Conservation (phyloP, 2,888 invertebrate genomes). For the Ephialtes manifestator region DNA sequence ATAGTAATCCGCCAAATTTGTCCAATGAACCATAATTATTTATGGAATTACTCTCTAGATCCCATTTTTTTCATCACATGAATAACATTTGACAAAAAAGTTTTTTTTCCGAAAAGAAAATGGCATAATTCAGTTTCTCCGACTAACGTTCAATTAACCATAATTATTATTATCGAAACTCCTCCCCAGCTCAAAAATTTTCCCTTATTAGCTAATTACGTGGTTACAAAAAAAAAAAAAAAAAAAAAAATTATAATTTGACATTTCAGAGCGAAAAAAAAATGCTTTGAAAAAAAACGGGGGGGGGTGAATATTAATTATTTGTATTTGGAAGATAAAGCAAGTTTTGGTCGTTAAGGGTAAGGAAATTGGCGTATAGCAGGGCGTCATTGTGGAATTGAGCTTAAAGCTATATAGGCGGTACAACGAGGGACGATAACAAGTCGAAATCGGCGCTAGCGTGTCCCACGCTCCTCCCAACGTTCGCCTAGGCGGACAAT, state of each 20-base stretch:
- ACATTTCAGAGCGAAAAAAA: not conserved
- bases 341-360: not conserved
- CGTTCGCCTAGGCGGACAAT: constrained; percentile 75
- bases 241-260: too few relatives aligned
- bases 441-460: constrained; percentile 70
- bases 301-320: not conserved
- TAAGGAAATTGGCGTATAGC: not conserved
- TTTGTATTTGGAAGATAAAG: too few relatives aligned
- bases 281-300: not conserved
- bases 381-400: constrained; percentile 54
- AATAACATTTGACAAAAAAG: too few relatives aligned
- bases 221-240: too few relatives aligned
- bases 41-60: too few relatives aligned
- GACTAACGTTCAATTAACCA: too few relatives aligned
- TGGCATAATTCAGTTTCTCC: too few relatives aligned
- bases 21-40: too few relatives aligned
- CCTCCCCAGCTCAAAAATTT: not conserved
- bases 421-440: constrained; percentile 70
- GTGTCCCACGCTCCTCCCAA: constrained; percentile 70
- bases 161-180: not conserved
- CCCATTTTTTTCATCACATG: too few relatives aligned
- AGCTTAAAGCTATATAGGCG: constrained; percentile 45
- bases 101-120: too few relatives aligned
- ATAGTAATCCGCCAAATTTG: too few relatives aligned
- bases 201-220: not conserved